phyloP scores from a whole-genome alignment of 2,113 vertebrate species.

The Labeo catla region DNA sequence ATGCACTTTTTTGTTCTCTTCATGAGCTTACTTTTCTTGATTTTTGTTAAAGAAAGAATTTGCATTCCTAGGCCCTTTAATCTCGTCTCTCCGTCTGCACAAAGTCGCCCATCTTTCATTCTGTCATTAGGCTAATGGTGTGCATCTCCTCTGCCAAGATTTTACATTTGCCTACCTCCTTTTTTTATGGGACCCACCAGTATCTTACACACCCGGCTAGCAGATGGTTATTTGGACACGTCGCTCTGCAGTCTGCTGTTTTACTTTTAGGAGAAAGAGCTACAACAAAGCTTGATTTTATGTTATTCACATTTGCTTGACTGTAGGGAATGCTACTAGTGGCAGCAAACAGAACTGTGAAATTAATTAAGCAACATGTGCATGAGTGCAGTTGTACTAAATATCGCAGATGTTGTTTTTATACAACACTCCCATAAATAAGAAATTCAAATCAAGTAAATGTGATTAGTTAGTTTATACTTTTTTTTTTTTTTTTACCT shows the following conservation, averaged over 20 bases:
- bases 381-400: background rate
- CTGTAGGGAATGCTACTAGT: background rate
- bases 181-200: slow-evolving; percentile 73
- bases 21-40: slow-evolving; percentile 71
- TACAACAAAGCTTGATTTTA: slow-evolving; percentile 50
- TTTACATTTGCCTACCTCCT: slow-evolving; percentile 73
- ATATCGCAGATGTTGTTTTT: background rate
- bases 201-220: slow-evolving; percentile 72
- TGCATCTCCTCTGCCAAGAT: slow-evolving; percentile 79
- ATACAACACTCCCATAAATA: background rate
- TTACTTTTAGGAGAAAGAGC: slow-evolving; percentile 41
- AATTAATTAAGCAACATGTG: background rate
- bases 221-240: slow-evolving; percentile 73
- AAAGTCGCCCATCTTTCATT: slow-evolving; percentile 81
- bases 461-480: no score
- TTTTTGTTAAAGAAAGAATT: slow-evolving; percentile 75
- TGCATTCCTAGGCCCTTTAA: slow-evolving; percentile 75
- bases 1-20: slow-evolving; percentile 55
- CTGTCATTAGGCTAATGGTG: slow-evolving; percentile 87
- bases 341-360: background rate
- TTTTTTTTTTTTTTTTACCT: no score
- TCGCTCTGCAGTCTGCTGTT: slow-evolving; percentile 61
- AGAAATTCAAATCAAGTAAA: background rate
- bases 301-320: slow-evolving; percentile 22
- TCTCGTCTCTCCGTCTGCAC: slow-evolving; percentile 69